Evolutionary conservation across 2,113 vertebrate species (phyloP), one percentile per base, ranked within the genome.

Genomic region (Anolis carolinensis): DNA sequence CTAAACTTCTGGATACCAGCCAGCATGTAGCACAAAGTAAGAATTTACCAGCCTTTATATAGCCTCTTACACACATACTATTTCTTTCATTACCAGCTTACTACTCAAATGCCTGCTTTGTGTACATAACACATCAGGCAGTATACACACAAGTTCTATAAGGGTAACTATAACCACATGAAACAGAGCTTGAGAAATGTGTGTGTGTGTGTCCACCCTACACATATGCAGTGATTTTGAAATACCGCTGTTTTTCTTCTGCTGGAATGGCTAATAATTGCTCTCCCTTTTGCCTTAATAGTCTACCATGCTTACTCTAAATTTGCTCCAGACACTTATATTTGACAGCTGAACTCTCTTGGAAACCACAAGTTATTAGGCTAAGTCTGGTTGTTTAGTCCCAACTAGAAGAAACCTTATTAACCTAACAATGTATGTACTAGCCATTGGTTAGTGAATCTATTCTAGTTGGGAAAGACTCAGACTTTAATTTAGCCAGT

Each of bases 41-140:
- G 93, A 30, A 92, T 95, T 92, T 79, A 86, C 72, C 84, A 3
- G 62, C 82, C 32, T 1, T 90, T 87, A 89, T 55, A 91, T 70
- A 82, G 63, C 82, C 0, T 16, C 7, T 73, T 48, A 0, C 0
- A 87, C 3, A 82, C 85, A 91, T 91, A 62, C 87, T 91, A 88
- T 88, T 84, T 90, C 92, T 89, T 95, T 95, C 93, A 93, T 76
- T 91, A 88, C 81, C 88, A 81, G 77, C 32, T 85, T 90, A 90
- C 0, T 55, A 90, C 59, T 36, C 82, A 93, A 95, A 90, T 9
- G 84, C 87, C 91, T 77, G 89, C 87, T 81, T 1, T 0, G 83
- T 63, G 83, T 87, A 91, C 87, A 89, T 1, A 5, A 77, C 70
- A 80, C 85, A 84, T 67, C 73, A 25, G 30, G 86, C 80, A 80